These are phyloP conservation scores for Holocentrus rufus DNA, from an alignment of 2,797 vertebrate genomes.

Conservation along the genomic window DNA sequence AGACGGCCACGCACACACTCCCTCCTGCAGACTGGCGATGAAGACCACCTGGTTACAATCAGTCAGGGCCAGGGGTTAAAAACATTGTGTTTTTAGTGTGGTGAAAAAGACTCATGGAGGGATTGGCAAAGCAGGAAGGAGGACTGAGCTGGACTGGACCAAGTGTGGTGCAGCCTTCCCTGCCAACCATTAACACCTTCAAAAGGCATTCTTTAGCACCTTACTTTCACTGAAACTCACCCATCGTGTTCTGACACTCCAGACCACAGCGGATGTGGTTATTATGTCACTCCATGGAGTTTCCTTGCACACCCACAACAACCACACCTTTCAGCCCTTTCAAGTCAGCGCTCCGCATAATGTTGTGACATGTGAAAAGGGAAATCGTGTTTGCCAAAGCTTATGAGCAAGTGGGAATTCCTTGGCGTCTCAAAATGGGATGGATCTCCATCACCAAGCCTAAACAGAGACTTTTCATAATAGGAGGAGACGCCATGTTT, in stretches of 20 bases:
- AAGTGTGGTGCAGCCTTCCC: constrained; percentile 41
- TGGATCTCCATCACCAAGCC: constrained; percentile 15
- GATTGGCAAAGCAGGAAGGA: constrained; percentile 44
- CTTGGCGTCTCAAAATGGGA: background rate
- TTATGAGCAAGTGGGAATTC: constrained; percentile 23
- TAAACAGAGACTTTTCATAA: too few species aligned
- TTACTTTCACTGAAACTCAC: background rate
- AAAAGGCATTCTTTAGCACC: constrained; percentile 36
- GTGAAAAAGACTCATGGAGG: constrained; percentile 48
- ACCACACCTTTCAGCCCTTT: constrained; percentile 28
- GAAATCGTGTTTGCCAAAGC: constrained; percentile 13
- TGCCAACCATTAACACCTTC: constrained; percentile 40
- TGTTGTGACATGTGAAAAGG: constrained; percentile 19
- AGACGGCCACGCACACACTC: constrained; percentile 45
- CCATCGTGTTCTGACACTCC: constrained; percentile 4
- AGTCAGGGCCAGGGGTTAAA: constrained; percentile 78
- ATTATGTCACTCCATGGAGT: constrained; percentile 36
- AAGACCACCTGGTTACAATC: constrained; percentile 77
- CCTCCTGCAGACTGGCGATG: constrained; percentile 52
- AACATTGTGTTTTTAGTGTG: constrained; percentile 75
- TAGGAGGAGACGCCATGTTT: too few species aligned
- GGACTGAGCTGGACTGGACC: constrained; percentile 37
- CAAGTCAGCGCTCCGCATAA: constrained; percentile 20
- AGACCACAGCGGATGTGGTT: constrained; percentile 42
- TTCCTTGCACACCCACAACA: too few species aligned